Evolutionary conservation across 1,140 invertebrate genomes (phyloP).

Genomic region (Heliconius hewitsoni): DNA sequence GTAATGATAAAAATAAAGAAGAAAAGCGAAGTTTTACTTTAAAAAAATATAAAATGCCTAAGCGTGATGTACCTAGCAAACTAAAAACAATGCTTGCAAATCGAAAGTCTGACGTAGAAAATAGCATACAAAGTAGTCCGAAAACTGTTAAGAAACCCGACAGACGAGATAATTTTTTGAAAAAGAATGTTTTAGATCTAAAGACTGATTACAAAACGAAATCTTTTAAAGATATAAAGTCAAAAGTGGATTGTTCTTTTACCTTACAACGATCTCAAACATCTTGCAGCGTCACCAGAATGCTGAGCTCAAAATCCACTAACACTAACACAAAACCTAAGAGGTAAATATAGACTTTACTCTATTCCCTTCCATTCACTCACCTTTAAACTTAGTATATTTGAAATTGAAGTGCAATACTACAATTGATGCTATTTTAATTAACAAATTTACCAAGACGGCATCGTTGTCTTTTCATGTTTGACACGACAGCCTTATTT

Average conservation of each 20-base stretch:
- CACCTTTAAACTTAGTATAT: too few species aligned
- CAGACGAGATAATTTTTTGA: slow-evolving; percentile 90
- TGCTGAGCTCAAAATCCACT: slow-evolving; percentile 73
- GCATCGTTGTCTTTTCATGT: not conserved
- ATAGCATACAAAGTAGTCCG: slow-evolving; percentile 72
- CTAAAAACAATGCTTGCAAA: slow-evolving; percentile 86
- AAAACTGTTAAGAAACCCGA: slow-evolving; percentile 78
- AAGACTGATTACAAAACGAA: slow-evolving; percentile 87
- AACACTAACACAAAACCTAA: slow-evolving; percentile 74
- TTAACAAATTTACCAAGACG: not conserved
- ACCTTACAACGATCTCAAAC: slow-evolving; percentile 77
- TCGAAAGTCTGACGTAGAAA: slow-evolving; percentile 76
- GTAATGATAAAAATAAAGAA: slow-evolving; percentile 76
- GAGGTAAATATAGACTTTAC: slow-evolving; percentile 55
- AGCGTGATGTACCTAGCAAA: slow-evolving; percentile 87
- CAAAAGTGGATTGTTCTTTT: slow-evolving; percentile 84
- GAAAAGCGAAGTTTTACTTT: slow-evolving; percentile 81
- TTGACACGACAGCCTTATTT: not conserved
- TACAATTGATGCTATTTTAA: too few species aligned
- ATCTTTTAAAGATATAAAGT: slow-evolving; percentile 90
- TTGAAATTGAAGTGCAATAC: too few species aligned
- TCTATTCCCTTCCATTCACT: too few species aligned
- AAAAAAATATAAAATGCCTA: slow-evolving; percentile 89
- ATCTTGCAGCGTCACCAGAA: slow-evolving; percentile 73
- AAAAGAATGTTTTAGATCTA: slow-evolving; percentile 84